Base-by-base conservation (phyloP, 2,888 invertebrate species). In the Portevinia maculata region DNA sequence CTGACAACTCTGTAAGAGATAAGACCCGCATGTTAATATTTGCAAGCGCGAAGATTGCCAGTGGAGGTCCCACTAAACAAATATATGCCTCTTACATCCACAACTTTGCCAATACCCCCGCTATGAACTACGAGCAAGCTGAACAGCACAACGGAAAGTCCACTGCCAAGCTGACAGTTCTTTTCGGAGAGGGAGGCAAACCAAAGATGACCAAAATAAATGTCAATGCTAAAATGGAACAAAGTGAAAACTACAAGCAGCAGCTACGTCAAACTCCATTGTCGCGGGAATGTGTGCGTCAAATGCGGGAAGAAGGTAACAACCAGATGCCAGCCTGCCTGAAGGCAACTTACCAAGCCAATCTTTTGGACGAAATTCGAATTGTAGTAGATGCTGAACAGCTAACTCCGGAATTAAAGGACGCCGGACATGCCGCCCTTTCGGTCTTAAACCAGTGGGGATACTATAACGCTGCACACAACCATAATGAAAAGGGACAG, bases 251-350 rank as follows among this genome's bases (percentile, higher is more conserved):
- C 53, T 91, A 92, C 84, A 90, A 90, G 28, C 90, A 93, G 73
- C 91, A 91, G 74, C 88, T 94, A 4, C 89, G 91, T 73, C 88
- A 91, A 32, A 89, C 89, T 52, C 91, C 91, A 2, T 85, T 90
- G 60, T 92, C 91, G 69, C 90, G 92, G 65, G 89, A 91, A 86
- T 93, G 93, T 87, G 17, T 57, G 9, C 44, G 69, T 9, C 60
- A 87, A 67, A 93, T 92, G 87, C 88, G 91, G 75, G 86, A 91
- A 19, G 71, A 83, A 60, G 93, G 93, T 30, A 92, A 94, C 88
- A 89, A 92, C 81, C 92, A 93, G 87, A 91, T 93, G 70, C 89
- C 91, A 2, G 92, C 92, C 70, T 94, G 94, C 87, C 92, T 92
- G 71, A 91, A 93, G 79, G 91, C 93, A 86, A 92, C 92, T 6